These are phyloP conservation scores for Petaurus breviceps DNA, from an alignment of 2,113 vertebrate species.

Conservation along the genomic window DNA sequence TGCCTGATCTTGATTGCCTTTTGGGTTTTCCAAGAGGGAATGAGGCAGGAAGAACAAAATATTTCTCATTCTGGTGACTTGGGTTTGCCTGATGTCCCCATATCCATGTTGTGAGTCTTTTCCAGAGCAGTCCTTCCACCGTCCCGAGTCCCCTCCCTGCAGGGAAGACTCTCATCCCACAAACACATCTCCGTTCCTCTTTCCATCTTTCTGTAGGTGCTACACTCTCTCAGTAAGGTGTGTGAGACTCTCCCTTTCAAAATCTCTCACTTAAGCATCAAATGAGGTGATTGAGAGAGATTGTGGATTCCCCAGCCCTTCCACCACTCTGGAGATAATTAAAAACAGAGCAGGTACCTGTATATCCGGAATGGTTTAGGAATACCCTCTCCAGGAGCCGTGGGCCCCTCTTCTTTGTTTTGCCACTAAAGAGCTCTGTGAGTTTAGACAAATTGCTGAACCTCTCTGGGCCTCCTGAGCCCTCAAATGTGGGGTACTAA, in stretches of 20 bases:
- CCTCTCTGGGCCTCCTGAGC: neutral
- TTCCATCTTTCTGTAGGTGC: constrained; percentile 17
- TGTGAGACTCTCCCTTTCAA: neutral
- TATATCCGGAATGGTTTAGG: neutral
- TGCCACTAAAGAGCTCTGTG: neutral
- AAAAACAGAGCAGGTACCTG: neutral
- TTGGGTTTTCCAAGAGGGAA: neutral
- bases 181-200: neutral
- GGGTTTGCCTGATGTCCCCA: neutral
- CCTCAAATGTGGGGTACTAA: neutral
- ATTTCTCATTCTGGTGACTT: neutral
- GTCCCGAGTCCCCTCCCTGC: neutral
- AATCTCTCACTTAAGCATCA: neutral
- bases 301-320: accelerated
- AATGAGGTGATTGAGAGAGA: neutral
- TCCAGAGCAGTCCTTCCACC: neutral
- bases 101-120: neutral
- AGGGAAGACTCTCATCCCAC: neutral
- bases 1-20: neutral
- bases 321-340: neutral
- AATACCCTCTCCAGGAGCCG: neutral
- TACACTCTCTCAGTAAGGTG: neutral
- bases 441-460: neutral
- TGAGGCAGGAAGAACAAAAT: neutral
- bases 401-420: neutral